These are phyloP conservation scores for Diplolepis rosae DNA, from an alignment of 2,888 invertebrate genomes.

Conservation along the genomic window DNA sequence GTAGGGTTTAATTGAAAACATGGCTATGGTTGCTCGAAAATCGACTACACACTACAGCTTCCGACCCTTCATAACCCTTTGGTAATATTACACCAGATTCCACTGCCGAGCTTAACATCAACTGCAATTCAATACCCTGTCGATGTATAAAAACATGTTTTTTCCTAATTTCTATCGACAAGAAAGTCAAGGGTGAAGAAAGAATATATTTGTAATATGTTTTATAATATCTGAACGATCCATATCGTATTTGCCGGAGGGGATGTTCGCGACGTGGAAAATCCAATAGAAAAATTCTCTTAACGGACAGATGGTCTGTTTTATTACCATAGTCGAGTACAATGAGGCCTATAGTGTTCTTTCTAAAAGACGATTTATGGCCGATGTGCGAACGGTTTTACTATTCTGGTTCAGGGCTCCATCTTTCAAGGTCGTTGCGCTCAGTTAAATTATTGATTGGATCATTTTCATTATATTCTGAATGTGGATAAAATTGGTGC, in stretches of 20 bases:
- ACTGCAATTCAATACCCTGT: constrained; percentile 56
- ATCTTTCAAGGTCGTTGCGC: constrained; percentile 26
- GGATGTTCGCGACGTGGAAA: constrained; percentile 23
- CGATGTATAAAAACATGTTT: constrained; percentile 51
- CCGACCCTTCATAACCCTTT: constrained; percentile 1
- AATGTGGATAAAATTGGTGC: not conserved
- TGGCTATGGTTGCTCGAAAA: not conserved
- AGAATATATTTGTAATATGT: constrained; percentile 6
- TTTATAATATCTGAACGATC: constrained; percentile 9
- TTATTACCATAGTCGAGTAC: constrained; percentile 23
- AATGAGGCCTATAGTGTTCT: constrained; percentile 1
- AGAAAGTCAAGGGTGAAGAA: not conserved
- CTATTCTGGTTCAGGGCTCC: not conserved
- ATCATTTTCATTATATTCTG: not conserved
- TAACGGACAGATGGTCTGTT: constrained; percentile 27
- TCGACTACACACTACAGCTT: not conserved
- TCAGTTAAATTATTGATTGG: constrained; percentile 25
- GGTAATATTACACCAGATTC: constrained; percentile 36
- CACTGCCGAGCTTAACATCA: constrained; percentile 54
- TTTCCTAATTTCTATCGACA: constrained; percentile 43
- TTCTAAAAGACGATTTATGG: constrained; percentile 19
- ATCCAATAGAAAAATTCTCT: constrained; percentile 27
- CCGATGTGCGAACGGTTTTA: constrained; percentile 12
- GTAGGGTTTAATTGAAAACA: constrained; percentile 61
- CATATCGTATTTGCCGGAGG: constrained; percentile 15